Evolutionary conservation across 2,888 invertebrate genomes (phyloP), one percentile per base, ranked within the genome.

Genomic region (Lasioglossum morio): DNA sequence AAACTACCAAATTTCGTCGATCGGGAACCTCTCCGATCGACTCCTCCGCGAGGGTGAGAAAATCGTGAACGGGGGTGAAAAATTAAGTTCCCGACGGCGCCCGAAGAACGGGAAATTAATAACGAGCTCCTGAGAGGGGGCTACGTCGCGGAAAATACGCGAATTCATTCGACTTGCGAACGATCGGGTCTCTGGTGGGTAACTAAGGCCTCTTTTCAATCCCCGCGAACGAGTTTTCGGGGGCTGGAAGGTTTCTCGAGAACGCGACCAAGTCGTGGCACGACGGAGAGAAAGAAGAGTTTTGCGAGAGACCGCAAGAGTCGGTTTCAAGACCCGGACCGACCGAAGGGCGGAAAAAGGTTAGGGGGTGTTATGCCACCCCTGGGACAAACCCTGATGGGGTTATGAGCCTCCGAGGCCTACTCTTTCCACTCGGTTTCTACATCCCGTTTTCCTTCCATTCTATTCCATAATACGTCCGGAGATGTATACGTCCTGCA

Each of bases 361-460:
- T 78, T 80, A 85, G 84, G 88, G 85, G 87, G 88, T 90, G 93
- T 94, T 94, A 95, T 94, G 92, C 91, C 88, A 91, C 95, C 94
- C 94, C 82, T 91, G 95, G 94, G 94, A 94, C 90, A 84, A 92
- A 93, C 95, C 94, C 95, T 96, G 96, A 96, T 96, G 96, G 96
- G 96, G 96, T 96, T 96, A 96, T 96, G 95, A 95, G 95, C 96
- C 96, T 96, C 96, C 89, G 94, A 94, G 96, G 96, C 94, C 95
- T 95, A 95, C 95, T 95, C 94, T 94, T 93, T 93, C 92, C 92
- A 88, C 92, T 92, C 91, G 91, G 91, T 93, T 89, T 90, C 93
- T 92, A 92, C 92, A 89, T 93, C 92, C 93, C 92, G 92, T 93
- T 94, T 94, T 94, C 93, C 92, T 93, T 94, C 91, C 92, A 94